These are phyloP conservation scores for Lipophrys pholis DNA, from an alignment of 2,113 vertebrate genomes.

Conservation along the genomic window DNA sequence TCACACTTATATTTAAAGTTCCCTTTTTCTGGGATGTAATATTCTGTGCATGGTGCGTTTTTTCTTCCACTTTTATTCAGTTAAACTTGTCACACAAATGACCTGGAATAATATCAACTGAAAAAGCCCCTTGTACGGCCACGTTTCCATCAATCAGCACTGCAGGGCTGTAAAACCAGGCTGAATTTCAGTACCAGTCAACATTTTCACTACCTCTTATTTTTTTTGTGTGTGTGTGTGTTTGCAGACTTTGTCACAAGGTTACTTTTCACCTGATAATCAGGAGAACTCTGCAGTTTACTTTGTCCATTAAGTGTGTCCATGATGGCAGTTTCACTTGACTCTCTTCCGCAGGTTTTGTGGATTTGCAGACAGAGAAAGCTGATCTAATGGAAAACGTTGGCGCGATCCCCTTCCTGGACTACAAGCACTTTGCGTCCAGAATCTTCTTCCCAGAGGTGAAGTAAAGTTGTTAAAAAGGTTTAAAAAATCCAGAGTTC, in stretches of 20 bases:
- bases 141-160: neutral
- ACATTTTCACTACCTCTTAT: conserved; percentile 13
- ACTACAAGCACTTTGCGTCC: conserved; percentile 97
- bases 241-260: neutral
- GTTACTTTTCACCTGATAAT: neutral
- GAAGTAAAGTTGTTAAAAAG: conserved; percentile 70
- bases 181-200: neutral
- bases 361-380: conserved; percentile 95
- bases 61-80: conserved; percentile 7
- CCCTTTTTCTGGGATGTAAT: neutral
- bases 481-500: too few species aligned
- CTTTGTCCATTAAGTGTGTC: neutral
- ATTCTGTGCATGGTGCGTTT: neutral
- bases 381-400: conserved; percentile 91
- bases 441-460: conserved; percentile 97
- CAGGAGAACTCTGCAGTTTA: neutral
- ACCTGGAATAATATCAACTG: neutral
- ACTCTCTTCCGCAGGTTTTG: conserved; percentile 86
- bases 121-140: fast-evolving
- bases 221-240: conserved; percentile 1
- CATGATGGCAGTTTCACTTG: neutral
- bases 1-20: neutral
- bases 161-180: neutral
- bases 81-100: neutral
- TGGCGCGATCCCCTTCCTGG: conserved; percentile 93